A percentile compares a stretch with the other conserved stretches of the same genome.
phyloP scores from a whole-genome alignment of 1,140 invertebrate species.

The Atta texana region DNA sequence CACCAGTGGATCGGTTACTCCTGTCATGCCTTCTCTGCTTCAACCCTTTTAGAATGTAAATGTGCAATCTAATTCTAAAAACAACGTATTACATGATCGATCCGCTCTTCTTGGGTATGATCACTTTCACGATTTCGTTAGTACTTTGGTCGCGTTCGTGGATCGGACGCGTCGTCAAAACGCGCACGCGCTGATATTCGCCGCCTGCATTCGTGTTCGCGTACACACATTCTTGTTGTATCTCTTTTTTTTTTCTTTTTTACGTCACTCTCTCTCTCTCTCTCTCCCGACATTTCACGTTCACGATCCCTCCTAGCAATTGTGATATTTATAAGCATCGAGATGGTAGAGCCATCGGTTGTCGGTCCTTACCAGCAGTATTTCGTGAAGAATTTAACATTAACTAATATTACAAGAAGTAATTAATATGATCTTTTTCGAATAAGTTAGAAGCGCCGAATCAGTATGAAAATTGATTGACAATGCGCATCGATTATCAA shows the following conservation, averaged over 20 bases:
- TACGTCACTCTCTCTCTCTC: constrained; percentile 2
- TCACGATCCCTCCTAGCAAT: not conserved
- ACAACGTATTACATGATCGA: not conserved
- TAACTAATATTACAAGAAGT: not conserved
- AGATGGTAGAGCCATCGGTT: not conserved
- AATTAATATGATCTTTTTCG: not conserved
- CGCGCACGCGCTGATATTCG: not conserved
- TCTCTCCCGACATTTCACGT: constrained; percentile 12
- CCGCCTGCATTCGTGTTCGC: not conserved
- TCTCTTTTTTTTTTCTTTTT: not conserved
- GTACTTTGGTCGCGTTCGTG: not conserved
- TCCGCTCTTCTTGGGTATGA: not conserved
- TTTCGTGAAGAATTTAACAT: not conserved
- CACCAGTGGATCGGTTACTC: constrained; percentile 62
- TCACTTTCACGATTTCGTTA: not conserved
- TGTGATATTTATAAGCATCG: constrained; percentile 45
- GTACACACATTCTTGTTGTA: not conserved
- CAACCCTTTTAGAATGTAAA: not conserved
- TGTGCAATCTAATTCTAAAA: constrained; percentile 22
- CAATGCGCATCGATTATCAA: not conserved
- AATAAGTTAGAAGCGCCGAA: not conserved
- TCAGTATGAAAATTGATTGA: not conserved
- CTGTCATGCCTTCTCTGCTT: constrained; percentile 56
- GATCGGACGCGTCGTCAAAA: constrained; percentile 18
- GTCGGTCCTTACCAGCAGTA: not conserved